Percentiles rank a stretch among this genome's conserved stretches.
Evolutionary conservation across 2,888 invertebrate species (phyloP).

Genomic region (Pyrrhosoma nymphula): DNA sequence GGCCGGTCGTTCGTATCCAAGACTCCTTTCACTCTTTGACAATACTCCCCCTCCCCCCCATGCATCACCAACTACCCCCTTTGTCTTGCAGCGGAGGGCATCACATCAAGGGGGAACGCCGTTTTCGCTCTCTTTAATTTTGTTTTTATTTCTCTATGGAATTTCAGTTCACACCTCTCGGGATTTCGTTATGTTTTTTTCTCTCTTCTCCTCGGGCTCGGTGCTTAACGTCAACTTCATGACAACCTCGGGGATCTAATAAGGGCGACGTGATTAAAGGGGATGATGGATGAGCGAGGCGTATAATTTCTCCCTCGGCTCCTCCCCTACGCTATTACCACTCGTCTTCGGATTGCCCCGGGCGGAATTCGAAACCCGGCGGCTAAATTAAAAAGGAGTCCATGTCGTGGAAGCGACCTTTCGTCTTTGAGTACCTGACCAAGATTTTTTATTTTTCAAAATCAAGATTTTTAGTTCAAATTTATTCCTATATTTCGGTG

Average conservation of each 20-base stretch:
- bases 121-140: neutral
- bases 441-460: neutral
- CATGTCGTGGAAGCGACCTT: neutral
- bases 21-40: slow-evolving; percentile 4
- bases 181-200: neutral
- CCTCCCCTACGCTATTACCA: neutral
- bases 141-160: neutral
- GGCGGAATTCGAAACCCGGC: slow-evolving; percentile 47
- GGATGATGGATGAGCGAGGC: slow-evolving; percentile 56
- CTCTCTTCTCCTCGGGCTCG: neutral
- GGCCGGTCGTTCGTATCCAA: neutral
- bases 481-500: neutral
- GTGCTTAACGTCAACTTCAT: slow-evolving; percentile 22
- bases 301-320: slow-evolving; percentile 26
- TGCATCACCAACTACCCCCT: neutral
- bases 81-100: slow-evolving; percentile 11
- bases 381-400: neutral
- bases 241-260: slow-evolving; percentile 20
- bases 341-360: neutral
- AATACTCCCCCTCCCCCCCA: neutral
- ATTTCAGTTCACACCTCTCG: slow-evolving; percentile 16
- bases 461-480: neutral
- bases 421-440: neutral
- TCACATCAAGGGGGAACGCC: neutral
- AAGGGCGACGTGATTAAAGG: slow-evolving; percentile 24